A percentile compares a stretch with the other conserved stretches of the same genome.
Evolutionary conservation across 2,888 invertebrate species (phyloP).

Genomic region (Sycophila texana): DNA sequence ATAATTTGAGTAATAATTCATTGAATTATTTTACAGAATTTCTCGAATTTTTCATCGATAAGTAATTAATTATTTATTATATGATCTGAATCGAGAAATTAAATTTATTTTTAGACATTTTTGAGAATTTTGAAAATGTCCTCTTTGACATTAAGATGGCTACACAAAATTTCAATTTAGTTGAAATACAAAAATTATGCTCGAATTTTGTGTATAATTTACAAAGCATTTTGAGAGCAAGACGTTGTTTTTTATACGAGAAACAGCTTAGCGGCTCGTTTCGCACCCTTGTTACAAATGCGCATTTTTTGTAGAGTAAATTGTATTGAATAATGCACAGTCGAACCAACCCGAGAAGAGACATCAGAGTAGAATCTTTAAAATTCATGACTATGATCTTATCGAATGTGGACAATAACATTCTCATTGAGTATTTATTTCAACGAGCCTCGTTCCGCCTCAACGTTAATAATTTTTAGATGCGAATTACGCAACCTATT

Average conservation of each 20-base stretch:
- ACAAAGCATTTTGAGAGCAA: neutral
- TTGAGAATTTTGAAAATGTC: too few relatives aligned
- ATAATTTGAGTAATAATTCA: too few relatives aligned
- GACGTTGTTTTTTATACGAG: neutral
- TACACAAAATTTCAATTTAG: neutral
- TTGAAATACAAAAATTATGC: neutral
- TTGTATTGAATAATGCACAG: conserved; percentile 34
- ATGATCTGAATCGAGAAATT: too few relatives aligned
- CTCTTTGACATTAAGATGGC: too few relatives aligned
- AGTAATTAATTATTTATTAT: too few relatives aligned
- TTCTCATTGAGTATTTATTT: conserved; percentile 17
- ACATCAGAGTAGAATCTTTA: neutral
- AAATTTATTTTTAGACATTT: too few relatives aligned
- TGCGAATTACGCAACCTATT: neutral
- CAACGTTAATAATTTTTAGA: neutral
- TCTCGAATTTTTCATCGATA: too few relatives aligned
- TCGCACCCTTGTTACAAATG: conserved; percentile 7
- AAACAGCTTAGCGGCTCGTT: conserved; percentile 15
- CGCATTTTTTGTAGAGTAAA: conserved; percentile 27
- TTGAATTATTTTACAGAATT: too few relatives aligned
- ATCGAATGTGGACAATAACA: neutral
- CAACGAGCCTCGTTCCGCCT: neutral
- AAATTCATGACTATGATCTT: conserved; percentile 41
- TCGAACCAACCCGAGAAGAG: neutral
- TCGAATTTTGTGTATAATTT: neutral